Conservation (phyloP, 1,140 invertebrate species). For the Listronotus oregonensis region DNA sequence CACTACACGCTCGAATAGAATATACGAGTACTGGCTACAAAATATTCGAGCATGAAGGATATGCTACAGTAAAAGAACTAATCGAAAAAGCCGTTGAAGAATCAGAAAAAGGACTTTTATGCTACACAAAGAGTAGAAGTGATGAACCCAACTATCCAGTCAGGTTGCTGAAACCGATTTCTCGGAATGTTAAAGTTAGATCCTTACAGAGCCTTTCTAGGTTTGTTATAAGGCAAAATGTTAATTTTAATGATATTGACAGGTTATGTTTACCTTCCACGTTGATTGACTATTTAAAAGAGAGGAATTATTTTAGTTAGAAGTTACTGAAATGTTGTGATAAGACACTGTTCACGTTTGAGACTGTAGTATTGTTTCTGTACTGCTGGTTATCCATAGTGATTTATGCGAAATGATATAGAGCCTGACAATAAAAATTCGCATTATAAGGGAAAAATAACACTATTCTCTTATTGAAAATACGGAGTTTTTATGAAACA, state of each 20-base stretch:
- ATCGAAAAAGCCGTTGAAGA: slow-evolving; percentile 70
- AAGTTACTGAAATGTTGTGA: no score
- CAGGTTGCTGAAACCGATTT: slow-evolving; percentile 76
- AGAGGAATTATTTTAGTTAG: slow-evolving; percentile 45
- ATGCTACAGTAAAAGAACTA: slow-evolving; percentile 67
- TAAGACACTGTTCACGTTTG: no score
- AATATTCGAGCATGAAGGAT: slow-evolving; percentile 64
- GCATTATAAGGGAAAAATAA: no score
- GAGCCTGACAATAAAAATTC: no score
- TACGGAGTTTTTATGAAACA: no score
- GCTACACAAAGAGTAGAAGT: slow-evolving; percentile 66
- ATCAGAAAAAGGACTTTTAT: slow-evolving; percentile 69
- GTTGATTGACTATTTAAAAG: slow-evolving; percentile 69
- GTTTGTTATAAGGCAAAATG: slow-evolving; percentile 77
- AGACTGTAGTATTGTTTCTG: no score
- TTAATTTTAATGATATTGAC: slow-evolving; percentile 72
- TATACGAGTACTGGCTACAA: slow-evolving; percentile 67
- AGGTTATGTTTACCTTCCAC: slow-evolving; percentile 72
- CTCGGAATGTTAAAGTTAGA: slow-evolving; percentile 74
- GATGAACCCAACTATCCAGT: slow-evolving; percentile 71
- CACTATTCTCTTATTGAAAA: no score
- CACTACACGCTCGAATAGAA: slow-evolving; percentile 72
- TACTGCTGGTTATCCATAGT: no score
- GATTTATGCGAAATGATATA: no score
- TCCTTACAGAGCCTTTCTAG: slow-evolving; percentile 77